These are phyloP conservation scores for Aethina tumida DNA, from an alignment of 1,140 invertebrate genomes.

Conservation along the genomic window DNA sequence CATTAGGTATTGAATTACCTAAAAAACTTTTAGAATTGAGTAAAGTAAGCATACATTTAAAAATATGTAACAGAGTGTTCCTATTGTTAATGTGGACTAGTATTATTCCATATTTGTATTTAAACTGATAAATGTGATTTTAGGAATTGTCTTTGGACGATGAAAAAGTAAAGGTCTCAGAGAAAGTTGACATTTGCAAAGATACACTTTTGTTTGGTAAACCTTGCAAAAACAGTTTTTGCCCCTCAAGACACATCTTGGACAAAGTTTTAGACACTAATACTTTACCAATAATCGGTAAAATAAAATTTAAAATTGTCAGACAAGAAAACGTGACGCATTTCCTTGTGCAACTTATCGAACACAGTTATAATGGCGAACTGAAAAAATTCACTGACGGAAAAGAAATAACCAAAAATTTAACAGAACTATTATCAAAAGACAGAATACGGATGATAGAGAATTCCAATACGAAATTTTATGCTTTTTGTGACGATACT, in stretches of 20 bases:
- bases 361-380: conserved; percentile 19
- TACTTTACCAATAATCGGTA: conserved; percentile 22
- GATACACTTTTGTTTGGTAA: conserved; percentile 23
- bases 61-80: no score
- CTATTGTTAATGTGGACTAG: no score
- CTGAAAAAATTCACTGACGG: conserved; percentile 11
- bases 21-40: no score
- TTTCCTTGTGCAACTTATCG: conserved; percentile 21
- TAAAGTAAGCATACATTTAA: no score
- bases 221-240: conserved; percentile 17
- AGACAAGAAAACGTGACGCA: conserved; percentile 17
- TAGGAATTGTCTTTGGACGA: conserved; percentile 12
- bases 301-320: conserved; percentile 26
- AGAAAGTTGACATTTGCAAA: conserved; percentile 18
- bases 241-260: conserved; percentile 21
- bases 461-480: conserved; percentile 5
- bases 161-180: conserved; percentile 20
- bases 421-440: conserved; percentile 6
- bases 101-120: no score
- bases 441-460: conserved; percentile 4
- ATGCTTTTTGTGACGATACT: conserved; percentile 13
- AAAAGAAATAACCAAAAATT: conserved; percentile 6
- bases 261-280: conserved; percentile 16
- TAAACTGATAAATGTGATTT: no score
- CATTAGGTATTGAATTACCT: no score